These are phyloP conservation scores for Butastur rufipennis DNA, from an alignment of 2,113 vertebrate species.

Conservation along the genomic window DNA sequence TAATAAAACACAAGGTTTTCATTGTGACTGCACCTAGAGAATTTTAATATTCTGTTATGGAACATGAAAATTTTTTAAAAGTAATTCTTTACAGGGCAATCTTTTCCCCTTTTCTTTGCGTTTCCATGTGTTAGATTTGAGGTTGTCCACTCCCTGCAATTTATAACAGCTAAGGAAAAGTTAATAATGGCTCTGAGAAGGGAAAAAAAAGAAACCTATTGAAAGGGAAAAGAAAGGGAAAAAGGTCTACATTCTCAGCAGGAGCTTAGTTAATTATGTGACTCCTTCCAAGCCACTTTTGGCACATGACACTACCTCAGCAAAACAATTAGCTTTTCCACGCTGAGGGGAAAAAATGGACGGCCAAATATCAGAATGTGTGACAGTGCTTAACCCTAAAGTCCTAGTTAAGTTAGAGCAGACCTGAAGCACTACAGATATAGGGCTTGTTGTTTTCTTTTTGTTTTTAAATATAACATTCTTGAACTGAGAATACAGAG, in stretches of 20 bases:
- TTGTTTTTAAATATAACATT: background rate
- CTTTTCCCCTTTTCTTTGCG: background rate
- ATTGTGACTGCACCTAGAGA: background rate
- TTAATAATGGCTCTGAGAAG: slow-evolving; percentile 3
- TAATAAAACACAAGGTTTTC: slow-evolving; percentile 59
- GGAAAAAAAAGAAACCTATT: background rate
- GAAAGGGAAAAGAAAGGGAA: background rate
- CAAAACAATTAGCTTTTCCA: background rate
- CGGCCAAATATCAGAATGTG: background rate
- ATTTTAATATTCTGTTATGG: slow-evolving; percentile 38
- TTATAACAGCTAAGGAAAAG: background rate
- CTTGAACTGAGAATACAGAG: background rate
- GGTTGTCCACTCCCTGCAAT: background rate
- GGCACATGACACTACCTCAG: background rate
- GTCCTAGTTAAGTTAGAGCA: background rate
- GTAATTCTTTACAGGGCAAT: background rate
- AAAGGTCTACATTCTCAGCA: background rate
- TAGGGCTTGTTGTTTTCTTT: background rate
- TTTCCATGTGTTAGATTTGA: background rate
- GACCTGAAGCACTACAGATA: background rate
- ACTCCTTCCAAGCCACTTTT: slow-evolving; percentile 1
- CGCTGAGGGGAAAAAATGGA: background rate
- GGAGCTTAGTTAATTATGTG: background rate
- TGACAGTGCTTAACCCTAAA: background rate
- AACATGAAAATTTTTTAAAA: background rate